Evolutionary conservation across 2,113 vertebrate genomes (phyloP).

Genomic region (Arizona elegans): DNA sequence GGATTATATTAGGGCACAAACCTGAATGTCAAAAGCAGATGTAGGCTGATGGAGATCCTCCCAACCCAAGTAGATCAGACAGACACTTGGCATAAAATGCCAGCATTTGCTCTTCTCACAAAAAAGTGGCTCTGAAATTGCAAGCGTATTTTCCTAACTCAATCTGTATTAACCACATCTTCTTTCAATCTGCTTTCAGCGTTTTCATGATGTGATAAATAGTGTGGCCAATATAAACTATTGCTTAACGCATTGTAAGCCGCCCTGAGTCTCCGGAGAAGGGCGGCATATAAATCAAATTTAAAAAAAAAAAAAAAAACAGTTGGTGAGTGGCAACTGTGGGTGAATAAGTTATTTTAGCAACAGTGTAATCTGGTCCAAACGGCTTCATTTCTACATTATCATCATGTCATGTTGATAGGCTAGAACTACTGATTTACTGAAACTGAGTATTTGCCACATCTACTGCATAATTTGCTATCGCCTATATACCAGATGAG

Average conservation of each 20-base stretch:
- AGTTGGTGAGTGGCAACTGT: background rate
- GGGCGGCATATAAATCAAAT: too few species aligned
- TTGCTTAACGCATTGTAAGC: too few species aligned
- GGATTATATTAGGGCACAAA: slow-evolving; percentile 46
- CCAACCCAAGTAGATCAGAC: slow-evolving; percentile 21
- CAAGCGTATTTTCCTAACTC: background rate
- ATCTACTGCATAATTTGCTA: background rate
- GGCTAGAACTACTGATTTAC: background rate
- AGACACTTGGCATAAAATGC: background rate
- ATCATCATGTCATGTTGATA: background rate
- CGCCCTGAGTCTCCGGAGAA: too few species aligned
- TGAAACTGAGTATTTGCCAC: slow-evolving; percentile 16
- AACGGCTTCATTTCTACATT: background rate
- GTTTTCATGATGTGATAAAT: background rate
- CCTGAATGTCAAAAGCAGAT: background rate
- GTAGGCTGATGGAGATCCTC: background rate
- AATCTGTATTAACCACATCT: background rate
- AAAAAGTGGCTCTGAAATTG: background rate
- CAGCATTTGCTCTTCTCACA: background rate
- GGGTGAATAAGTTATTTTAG: background rate
- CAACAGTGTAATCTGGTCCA: background rate
- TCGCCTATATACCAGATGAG: slow-evolving; percentile 16
- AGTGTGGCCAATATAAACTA: background rate
- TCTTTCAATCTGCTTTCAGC: background rate
- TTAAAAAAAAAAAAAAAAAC: too few species aligned